Conservation (phyloP, 2,888 invertebrate genomes). For the Luperina nickerlii region DNA sequence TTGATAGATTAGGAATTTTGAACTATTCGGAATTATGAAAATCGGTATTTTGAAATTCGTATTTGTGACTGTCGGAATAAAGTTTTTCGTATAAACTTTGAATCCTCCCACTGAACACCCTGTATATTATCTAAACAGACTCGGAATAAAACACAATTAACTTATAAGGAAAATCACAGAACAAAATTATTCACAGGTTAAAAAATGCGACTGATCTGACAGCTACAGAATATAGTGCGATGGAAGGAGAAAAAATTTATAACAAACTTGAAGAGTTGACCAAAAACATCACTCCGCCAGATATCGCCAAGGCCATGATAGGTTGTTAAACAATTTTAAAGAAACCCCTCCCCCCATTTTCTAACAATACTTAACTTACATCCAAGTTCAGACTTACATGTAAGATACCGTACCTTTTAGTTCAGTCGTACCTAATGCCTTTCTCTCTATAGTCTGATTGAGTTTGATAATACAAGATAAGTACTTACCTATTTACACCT, state of each 20-base stretch:
- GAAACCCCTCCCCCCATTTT: neutral
- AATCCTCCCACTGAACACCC: too few species aligned
- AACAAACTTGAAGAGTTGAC: constrained; percentile 69
- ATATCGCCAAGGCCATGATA: constrained; percentile 75
- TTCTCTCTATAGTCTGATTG: neutral
- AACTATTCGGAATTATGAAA: too few species aligned
- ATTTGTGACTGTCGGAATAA: too few species aligned
- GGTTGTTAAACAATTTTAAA: constrained; percentile 64
- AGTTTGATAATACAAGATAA: neutral
- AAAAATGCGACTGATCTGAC: constrained; percentile 74
- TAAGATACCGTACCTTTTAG: neutral
- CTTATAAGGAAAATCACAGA: neutral
- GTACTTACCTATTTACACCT: constrained; percentile 6
- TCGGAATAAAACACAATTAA: constrained; percentile 5
- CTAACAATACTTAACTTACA: neutral
- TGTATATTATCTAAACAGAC: too few species aligned
- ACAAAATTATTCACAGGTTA: constrained; percentile 70
- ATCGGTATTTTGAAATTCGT: too few species aligned
- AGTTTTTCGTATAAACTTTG: too few species aligned
- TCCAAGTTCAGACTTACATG: neutral
- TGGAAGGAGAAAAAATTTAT: constrained; percentile 72
- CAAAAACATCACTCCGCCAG: constrained; percentile 73
- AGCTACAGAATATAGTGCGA: constrained; percentile 74
- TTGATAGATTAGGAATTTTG: too few species aligned
- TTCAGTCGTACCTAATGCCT: neutral